Conservation (phyloP, 1,140 invertebrate genomes). For the Aphaenogaster rudis region DNA sequence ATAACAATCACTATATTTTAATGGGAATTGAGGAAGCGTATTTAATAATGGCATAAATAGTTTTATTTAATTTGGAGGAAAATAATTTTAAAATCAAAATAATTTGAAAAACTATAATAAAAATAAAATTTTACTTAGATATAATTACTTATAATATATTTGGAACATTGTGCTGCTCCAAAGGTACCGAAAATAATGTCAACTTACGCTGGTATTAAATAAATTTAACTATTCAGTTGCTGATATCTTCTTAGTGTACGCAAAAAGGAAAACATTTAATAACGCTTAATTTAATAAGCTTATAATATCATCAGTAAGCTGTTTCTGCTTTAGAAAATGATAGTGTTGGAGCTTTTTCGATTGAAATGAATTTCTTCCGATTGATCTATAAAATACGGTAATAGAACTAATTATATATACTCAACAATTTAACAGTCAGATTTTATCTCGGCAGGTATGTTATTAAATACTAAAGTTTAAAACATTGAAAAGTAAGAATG, state of each 20-base stretch:
- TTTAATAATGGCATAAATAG: neutral
- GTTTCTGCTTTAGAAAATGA: neutral
- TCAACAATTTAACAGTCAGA: neutral
- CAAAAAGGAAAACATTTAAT: neutral
- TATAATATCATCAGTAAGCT: neutral
- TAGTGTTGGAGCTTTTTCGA: neutral
- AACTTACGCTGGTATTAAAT: neutral
- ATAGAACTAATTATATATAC: neutral
- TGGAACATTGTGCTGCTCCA: neutral
- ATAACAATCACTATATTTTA: neutral
- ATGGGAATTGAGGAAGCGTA: no score
- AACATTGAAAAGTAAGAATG: neutral
- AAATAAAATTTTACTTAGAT: neutral
- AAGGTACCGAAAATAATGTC: neutral
- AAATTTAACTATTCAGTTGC: neutral
- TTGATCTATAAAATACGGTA: neutral
- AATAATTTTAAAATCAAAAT: neutral
- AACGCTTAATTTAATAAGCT: neutral
- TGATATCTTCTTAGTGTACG: neutral
- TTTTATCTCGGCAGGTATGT: neutral
- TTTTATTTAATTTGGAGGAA: neutral
- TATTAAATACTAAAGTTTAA: neutral
- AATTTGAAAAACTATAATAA: neutral
- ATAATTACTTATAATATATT: neutral
- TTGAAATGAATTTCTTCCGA: neutral